Conservation (phyloP, 2,797 vertebrate genomes). For the Sebastes steindachneri region DNA sequence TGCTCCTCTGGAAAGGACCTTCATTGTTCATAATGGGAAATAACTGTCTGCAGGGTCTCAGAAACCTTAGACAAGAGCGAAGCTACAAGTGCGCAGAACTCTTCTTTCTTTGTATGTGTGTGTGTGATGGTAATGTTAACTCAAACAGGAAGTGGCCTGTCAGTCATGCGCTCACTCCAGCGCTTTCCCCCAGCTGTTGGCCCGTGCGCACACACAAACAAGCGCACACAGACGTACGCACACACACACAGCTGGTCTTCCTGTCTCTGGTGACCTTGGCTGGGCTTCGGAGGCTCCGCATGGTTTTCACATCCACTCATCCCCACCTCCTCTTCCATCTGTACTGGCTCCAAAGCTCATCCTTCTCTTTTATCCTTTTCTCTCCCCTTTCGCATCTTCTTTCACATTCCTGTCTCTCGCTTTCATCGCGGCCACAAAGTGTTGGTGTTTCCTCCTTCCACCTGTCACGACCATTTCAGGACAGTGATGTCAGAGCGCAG, state of each 20-base stretch:
- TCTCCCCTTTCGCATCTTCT: slow-evolving; percentile 4
- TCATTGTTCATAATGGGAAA: slow-evolving; percentile 64
- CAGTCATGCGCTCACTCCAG: slow-evolving; percentile 70
- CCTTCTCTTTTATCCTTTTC: slow-evolving; percentile 31
- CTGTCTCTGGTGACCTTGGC: slow-evolving; percentile 79
- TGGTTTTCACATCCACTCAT: slow-evolving; percentile 77
- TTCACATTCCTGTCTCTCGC: slow-evolving; percentile 5
- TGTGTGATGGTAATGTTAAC: slow-evolving; percentile 70
- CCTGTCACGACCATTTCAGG: slow-evolving; percentile 44
- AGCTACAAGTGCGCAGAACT: slow-evolving; percentile 38
- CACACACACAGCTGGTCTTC: slow-evolving; percentile 77
- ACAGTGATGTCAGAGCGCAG: slow-evolving; percentile 36
- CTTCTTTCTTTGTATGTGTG: slow-evolving; percentile 26
- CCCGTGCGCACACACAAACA: slow-evolving; percentile 63
- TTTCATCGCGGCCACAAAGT: slow-evolving; percentile 9
- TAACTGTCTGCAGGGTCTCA: slow-evolving; percentile 62
- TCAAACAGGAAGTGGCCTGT: slow-evolving; percentile 83
- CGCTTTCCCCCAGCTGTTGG: slow-evolving; percentile 77
- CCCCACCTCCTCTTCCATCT: slow-evolving; percentile 62
- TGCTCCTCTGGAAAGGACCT: slow-evolving; percentile 53
- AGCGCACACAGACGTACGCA: slow-evolving; percentile 48
- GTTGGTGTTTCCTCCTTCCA: slow-evolving; percentile 47
- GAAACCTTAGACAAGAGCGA: slow-evolving; percentile 54
- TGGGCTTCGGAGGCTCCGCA: slow-evolving; percentile 61
- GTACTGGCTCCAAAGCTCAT: slow-evolving; percentile 42